Conservation (phyloP, 2,888 invertebrate species). For the Acleris literana region DNA sequence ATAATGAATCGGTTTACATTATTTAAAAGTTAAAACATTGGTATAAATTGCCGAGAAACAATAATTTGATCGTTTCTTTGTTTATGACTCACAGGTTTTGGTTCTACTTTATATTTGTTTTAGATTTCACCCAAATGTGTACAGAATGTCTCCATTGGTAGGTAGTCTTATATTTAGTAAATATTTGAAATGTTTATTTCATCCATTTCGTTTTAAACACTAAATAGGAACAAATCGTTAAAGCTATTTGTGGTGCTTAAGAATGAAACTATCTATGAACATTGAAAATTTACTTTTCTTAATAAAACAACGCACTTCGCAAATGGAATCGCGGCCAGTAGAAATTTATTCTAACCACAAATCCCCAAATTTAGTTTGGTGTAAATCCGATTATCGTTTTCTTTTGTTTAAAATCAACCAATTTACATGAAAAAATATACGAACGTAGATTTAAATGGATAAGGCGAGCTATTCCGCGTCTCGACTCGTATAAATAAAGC, state of each 20-base stretch:
- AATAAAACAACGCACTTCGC: no score
- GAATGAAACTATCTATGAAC: no score
- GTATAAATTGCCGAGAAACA: slow-evolving; percentile 29
- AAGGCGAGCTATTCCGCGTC: slow-evolving; percentile 38
- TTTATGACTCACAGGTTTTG: not conserved
- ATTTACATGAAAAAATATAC: slow-evolving; percentile 35
- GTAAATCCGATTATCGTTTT: slow-evolving; percentile 7
- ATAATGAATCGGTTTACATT: slow-evolving; percentile 59
- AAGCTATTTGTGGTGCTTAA: no score
- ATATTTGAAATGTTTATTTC: no score
- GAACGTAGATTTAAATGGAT: slow-evolving; percentile 44
- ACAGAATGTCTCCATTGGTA: no score
- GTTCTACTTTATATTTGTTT: not conserved
- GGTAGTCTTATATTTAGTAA: no score
- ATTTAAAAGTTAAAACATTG: slow-evolving; percentile 48
- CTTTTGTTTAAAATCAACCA: slow-evolving; percentile 31
- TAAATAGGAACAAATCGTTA: no score
- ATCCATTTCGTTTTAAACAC: no score
- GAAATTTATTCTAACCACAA: not conserved
- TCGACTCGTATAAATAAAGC: slow-evolving; percentile 33
- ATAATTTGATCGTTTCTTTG: slow-evolving; percentile 14
- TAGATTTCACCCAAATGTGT: no score
- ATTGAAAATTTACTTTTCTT: no score
- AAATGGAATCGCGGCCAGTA: no score
- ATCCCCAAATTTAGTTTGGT: not conserved